Conservation (phyloP, 2,113 vertebrate genomes). For the Callipepla californica region DNA sequence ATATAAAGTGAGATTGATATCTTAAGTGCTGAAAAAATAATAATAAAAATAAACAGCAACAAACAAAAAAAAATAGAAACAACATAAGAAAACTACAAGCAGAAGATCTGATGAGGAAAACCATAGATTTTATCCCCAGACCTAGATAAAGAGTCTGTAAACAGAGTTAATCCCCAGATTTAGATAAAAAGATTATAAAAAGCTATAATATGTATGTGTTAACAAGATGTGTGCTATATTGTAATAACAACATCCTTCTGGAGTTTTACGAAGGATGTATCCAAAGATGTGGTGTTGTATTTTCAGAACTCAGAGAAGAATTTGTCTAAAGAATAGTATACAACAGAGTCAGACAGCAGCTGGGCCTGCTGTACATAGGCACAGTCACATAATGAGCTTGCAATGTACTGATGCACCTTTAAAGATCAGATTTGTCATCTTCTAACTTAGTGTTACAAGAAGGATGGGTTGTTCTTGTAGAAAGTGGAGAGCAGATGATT, state of each 20-base stretch:
- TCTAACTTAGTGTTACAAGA: constrained; percentile 14
- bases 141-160: not conserved
- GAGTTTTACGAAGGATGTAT: not conserved
- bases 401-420: not conserved
- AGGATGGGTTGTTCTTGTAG: not conserved
- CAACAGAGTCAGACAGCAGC: not conserved
- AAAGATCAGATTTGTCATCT: not conserved
- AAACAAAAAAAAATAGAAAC: too few species aligned
- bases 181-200: not conserved
- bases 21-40: not conserved
- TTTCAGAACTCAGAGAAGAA: not conserved
- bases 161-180: not conserved
- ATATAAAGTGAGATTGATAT: not conserved
- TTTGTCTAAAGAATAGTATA: not conserved
- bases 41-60: not conserved
- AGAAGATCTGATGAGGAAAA: not conserved
- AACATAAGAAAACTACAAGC: too few species aligned
- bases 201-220: not conserved
- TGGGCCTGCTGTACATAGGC: not conserved
- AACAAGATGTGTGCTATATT: not conserved
- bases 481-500: not conserved
- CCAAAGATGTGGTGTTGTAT: not conserved
- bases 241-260: not conserved
- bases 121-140: not conserved
- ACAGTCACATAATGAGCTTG: not conserved